phyloP scores from a whole-genome alignment of 30 jellyfish, hydroid and myxozoan species.

The Cassiopea andromeda region DNA sequence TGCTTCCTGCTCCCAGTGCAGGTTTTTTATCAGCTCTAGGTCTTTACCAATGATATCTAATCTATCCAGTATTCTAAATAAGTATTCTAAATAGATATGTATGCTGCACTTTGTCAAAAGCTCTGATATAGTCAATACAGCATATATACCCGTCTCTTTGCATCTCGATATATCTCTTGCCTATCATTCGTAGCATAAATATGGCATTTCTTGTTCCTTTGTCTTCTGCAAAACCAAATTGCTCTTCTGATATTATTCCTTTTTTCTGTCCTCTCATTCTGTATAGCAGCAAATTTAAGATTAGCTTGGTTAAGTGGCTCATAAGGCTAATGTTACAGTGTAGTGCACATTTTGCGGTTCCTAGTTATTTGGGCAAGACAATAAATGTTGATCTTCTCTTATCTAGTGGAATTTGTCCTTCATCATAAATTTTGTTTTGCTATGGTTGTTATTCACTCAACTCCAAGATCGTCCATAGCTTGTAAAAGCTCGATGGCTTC shows the following conservation, averaged over 20 bases:
- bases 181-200: too few species aligned
- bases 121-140: too few species aligned
- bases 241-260: not conserved
- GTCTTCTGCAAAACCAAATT: slow-evolving; percentile 4
- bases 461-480: slow-evolving; percentile 13
- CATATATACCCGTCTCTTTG: too few species aligned
- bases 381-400: slow-evolving; percentile 3
- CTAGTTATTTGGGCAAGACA: slow-evolving; percentile 21
- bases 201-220: slow-evolving; percentile 28
- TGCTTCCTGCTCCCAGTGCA: slow-evolving; percentile 62
- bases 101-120: slow-evolving; percentile 47
- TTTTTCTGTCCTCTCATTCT: not conserved
- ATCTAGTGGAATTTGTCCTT: slow-evolving; percentile 8
- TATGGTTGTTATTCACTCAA: not conserved
- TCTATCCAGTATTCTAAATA: too few species aligned
- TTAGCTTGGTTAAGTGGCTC: slow-evolving; percentile 13
- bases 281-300: not conserved
- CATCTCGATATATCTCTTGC: too few species aligned
- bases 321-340: slow-evolving; percentile 21
- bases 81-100: slow-evolving; percentile 21
- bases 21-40: slow-evolving; percentile 2
- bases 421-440: not conserved
- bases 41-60: slow-evolving; percentile 45
- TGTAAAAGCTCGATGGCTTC: not conserved
- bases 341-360: slow-evolving; percentile 1